A percentile compares a stretch with the other conserved stretches of the same genome.
phyloP scores from a whole-genome alignment of 2,888 invertebrate genomes.

The Drosophila paramelanica region DNA sequence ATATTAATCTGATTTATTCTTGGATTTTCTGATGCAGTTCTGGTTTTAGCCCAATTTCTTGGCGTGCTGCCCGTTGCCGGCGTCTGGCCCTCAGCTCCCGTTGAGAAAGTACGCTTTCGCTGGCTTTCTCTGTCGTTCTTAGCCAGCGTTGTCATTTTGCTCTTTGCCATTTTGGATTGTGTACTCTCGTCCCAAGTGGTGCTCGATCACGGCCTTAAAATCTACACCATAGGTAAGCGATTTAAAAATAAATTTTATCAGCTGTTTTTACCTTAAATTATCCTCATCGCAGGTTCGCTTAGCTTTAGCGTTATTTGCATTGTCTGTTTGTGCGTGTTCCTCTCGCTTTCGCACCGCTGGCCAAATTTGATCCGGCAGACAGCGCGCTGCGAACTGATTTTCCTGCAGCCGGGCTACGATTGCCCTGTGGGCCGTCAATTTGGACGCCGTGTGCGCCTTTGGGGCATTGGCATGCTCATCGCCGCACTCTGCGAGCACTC shows the following conservation, averaged over 20 bases:
- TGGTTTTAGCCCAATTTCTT: conserved; percentile 86
- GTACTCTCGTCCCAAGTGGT: conserved; percentile 67
- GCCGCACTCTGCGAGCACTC: conserved; percentile 73
- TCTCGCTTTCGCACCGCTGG: conserved; percentile 82
- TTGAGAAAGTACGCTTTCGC: conserved; percentile 71
- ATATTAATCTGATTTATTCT: background rate
- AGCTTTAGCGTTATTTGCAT: conserved; percentile 81
- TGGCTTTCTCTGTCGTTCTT: conserved; percentile 74
- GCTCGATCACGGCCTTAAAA: conserved; percentile 74
- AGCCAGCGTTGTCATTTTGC: conserved; percentile 58
- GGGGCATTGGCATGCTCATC: conserved; percentile 71
- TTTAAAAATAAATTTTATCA: background rate
- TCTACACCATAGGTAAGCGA: conserved; percentile 77
- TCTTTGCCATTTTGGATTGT: conserved; percentile 68
- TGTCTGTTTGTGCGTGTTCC: conserved; percentile 68
- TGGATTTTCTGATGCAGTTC: conserved; percentile 71
- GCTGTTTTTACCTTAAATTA: too few relatives aligned
- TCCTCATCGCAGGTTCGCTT: conserved; percentile 67
- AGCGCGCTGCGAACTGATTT: conserved; percentile 73
- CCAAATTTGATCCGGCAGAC: conserved; percentile 76
- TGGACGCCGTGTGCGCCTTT: conserved; percentile 67
- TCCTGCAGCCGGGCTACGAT: conserved; percentile 75
- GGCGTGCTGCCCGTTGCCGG: conserved; percentile 86
- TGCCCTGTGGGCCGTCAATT: conserved; percentile 60
- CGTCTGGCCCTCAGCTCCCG: conserved; percentile 83